phyloP scores from a whole-genome alignment of 2,888 invertebrate species.

The Entomobrya proxima region DNA sequence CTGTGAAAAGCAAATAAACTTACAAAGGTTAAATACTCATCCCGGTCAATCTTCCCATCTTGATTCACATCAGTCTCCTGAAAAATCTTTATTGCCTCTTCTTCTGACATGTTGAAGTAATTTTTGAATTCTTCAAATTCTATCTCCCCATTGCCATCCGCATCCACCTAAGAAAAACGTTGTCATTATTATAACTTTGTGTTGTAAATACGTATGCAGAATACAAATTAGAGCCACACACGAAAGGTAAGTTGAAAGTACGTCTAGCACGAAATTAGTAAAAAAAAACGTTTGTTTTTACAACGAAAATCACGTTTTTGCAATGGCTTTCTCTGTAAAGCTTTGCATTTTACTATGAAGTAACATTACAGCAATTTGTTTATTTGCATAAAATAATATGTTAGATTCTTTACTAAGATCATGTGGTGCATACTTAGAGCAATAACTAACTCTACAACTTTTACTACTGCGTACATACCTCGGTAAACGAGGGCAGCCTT shows the following conservation, averaged over 20 bases:
- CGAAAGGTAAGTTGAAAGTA: too few species aligned
- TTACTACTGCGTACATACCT: constrained; percentile 50
- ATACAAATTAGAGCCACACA: too few species aligned
- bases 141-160: constrained; percentile 69
- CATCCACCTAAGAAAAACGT: constrained; percentile 60
- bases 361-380: too few species aligned
- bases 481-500: constrained; percentile 67
- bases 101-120: constrained; percentile 73
- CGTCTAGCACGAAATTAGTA: too few species aligned
- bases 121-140: constrained; percentile 66
- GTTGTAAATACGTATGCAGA: too few species aligned
- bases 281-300: too few species aligned
- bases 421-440: background rate
- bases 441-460: background rate
- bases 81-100: constrained; percentile 76
- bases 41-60: constrained; percentile 90
- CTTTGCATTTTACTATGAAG: too few species aligned
- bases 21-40: constrained; percentile 87
- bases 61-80: constrained; percentile 78
- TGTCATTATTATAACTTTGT: background rate
- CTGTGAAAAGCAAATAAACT: background rate
- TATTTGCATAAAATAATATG: too few species aligned
- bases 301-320: too few species aligned
- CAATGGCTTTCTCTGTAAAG: too few species aligned
- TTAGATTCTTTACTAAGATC: too few species aligned